Percentiles rank a stretch among this genome's conserved stretches.
phyloP scores from a whole-genome alignment of 1,140 invertebrate genomes.

The Sweltsa coloradensis region DNA sequence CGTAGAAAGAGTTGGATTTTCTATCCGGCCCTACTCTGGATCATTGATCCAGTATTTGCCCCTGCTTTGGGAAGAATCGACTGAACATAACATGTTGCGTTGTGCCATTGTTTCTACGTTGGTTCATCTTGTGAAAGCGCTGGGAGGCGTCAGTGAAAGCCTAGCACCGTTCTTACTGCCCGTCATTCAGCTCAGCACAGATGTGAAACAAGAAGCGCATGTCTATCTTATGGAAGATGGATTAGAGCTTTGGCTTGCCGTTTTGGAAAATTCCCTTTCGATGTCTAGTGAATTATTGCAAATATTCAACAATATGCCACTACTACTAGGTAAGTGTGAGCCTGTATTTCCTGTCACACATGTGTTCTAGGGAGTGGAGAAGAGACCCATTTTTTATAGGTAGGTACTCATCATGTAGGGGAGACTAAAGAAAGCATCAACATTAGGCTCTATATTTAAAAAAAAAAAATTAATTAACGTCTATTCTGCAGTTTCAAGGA shows the following conservation, averaged over 20 bases:
- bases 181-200: conserved; percentile 68
- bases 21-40: conserved; percentile 54
- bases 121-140: conserved; percentile 61
- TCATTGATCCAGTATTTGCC: conserved; percentile 74
- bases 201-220: conserved; percentile 63
- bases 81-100: conserved; percentile 78
- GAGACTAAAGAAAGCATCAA: too few relatives aligned
- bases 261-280: conserved; percentile 60
- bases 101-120: conserved; percentile 83
- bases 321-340: conserved; percentile 50
- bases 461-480: too few relatives aligned
- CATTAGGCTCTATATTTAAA: too few relatives aligned
- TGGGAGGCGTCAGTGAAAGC: conserved; percentile 41
- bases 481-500: too few relatives aligned
- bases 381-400: too few relatives aligned
- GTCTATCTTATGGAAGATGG: conserved; percentile 89
- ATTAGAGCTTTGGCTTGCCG: conserved; percentile 74
- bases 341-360: not conserved
- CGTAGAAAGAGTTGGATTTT: conserved; percentile 68
- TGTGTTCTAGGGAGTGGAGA: not conserved
- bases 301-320: conserved; percentile 62
- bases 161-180: conserved; percentile 57
- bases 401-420: too few relatives aligned
- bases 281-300: conserved; percentile 49
- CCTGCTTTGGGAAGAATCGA: conserved; percentile 74